phyloP scores from a whole-genome alignment of 2,113 vertebrate species.

The Percina caprodes region DNA sequence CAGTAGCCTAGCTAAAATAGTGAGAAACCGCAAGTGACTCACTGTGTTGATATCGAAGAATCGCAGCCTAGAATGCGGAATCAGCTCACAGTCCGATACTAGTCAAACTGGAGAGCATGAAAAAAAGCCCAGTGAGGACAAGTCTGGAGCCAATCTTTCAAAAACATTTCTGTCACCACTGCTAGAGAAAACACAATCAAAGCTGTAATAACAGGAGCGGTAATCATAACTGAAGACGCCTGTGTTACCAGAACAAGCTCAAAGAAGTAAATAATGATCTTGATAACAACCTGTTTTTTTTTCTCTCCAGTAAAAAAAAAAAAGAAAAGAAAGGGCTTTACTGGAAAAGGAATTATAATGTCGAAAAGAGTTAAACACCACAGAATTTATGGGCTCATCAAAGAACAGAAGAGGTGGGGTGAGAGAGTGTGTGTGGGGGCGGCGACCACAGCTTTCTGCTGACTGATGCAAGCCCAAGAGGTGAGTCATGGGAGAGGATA shows the following conservation, averaged over 20 bases:
- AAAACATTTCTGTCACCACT: not conserved
- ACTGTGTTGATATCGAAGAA: constrained; percentile 53
- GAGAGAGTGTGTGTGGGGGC: constrained; percentile 39
- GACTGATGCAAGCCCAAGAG: constrained; percentile 77
- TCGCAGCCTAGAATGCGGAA: constrained; percentile 7
- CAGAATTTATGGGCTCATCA: constrained; percentile 85
- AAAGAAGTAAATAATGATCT: constrained; percentile 52
- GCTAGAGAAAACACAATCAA: constrained; percentile 6
- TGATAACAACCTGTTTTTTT: constrained; percentile 72
- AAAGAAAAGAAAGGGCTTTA: constrained; percentile 66
- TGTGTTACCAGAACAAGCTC: constrained; percentile 34
- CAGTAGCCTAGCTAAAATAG: constrained; percentile 38
- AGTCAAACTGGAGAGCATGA: not conserved
- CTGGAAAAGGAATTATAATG: constrained; percentile 85
- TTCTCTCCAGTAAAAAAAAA: constrained; percentile 54
- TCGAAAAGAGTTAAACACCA: constrained; percentile 85
- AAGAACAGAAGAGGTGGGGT: constrained; percentile 68
- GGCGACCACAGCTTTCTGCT: constrained; percentile 79
- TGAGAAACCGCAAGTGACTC: constrained; percentile 65
- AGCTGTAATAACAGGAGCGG: constrained; percentile 25
- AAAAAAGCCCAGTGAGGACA: not conserved
- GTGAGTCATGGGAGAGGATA: constrained; percentile 76
- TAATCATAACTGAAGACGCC: constrained; percentile 45
- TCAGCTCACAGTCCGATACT: constrained; percentile 2
- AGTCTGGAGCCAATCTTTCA: not conserved